phyloP scores from a whole-genome alignment of 1,140 invertebrate species.

The Ceratina japonica region DNA sequence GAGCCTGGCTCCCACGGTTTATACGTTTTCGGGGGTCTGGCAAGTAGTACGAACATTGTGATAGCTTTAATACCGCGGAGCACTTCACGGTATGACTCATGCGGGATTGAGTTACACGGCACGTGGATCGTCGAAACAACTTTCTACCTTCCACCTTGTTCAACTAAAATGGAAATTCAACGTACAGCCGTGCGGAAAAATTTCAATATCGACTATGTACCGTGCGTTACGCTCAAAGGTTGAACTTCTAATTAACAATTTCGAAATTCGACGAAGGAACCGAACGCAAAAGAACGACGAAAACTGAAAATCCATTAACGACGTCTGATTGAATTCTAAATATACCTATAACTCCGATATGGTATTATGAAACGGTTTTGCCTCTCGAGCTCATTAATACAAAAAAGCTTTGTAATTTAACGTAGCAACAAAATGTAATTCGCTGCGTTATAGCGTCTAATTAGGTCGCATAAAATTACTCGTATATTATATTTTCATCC shows the following conservation, averaged over 20 bases:
- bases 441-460: not conserved
- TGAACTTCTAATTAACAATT: not conserved
- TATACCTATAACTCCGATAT: too few species aligned
- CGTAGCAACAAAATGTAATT: not conserved
- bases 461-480: not conserved
- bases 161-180: not conserved
- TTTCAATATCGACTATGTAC: not conserved
- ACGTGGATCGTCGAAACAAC: constrained; percentile 11
- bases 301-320: not conserved
- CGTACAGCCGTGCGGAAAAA: not conserved
- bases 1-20: not conserved
- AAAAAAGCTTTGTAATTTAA: not conserved
- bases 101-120: constrained; percentile 14
- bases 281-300: not conserved
- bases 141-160: constrained; percentile 10
- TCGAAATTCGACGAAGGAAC: not conserved
- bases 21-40: not conserved
- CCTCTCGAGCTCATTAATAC: not conserved
- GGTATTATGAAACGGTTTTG: not conserved
- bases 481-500: not conserved
- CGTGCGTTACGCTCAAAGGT: not conserved
- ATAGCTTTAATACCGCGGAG: constrained; percentile 17
- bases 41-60: constrained; percentile 14
- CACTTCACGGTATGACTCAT: constrained; percentile 14
- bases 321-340: too few species aligned